These are phyloP conservation scores for Coptotermes formosanus DNA, from an alignment of 1,140 invertebrate genomes.

Conservation along the genomic window DNA sequence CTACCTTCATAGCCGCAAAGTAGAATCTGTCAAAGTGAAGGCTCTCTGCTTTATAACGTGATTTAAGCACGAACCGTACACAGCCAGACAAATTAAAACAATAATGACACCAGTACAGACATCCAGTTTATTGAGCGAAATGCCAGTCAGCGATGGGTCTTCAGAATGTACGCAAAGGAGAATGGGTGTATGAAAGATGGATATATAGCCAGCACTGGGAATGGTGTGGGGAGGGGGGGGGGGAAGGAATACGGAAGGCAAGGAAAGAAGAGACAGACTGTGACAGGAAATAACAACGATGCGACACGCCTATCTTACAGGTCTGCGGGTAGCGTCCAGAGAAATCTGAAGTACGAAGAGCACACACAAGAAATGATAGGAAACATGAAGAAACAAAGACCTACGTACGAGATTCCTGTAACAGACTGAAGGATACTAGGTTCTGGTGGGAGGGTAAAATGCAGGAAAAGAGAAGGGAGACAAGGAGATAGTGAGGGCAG, in stretches of 20 bases:
- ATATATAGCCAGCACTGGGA: background rate
- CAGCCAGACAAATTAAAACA: background rate
- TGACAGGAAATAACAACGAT: conserved; percentile 1
- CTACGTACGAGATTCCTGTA: background rate
- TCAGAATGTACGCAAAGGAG: background rate
- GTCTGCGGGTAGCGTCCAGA: background rate
- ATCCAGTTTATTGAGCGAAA: background rate
- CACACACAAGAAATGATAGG: background rate
- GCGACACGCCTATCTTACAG: background rate
- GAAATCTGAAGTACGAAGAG: background rate
- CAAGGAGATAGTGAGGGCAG: background rate
- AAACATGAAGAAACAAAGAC: conserved; percentile 2
- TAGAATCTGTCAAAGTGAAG: background rate
- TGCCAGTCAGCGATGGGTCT: background rate
- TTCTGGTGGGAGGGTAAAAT: background rate
- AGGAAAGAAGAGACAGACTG: background rate
- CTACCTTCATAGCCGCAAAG: too few species aligned
- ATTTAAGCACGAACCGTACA: background rate
- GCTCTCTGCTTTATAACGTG: background rate
- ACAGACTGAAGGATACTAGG: background rate
- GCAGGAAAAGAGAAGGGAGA: background rate
- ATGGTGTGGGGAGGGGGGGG: too few species aligned
- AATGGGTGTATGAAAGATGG: background rate
- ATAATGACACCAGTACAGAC: background rate
- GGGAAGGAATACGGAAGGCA: background rate